Evolutionary conservation across 2,113 vertebrate genomes (phyloP).

Genomic region (Australoheros scitulus): DNA sequence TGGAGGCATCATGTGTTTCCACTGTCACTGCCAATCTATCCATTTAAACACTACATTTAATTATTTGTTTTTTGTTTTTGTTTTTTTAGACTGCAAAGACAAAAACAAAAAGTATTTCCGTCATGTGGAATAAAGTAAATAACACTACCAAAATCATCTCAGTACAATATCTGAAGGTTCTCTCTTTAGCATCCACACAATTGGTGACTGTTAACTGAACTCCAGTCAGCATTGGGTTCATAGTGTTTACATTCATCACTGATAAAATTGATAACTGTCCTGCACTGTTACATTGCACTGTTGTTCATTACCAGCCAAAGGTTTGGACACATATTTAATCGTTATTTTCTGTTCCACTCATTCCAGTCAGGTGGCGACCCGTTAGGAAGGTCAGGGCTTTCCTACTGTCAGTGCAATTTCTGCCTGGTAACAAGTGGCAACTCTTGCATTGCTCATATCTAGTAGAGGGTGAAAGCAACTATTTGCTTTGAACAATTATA

Average conservation of each 20-base stretch:
- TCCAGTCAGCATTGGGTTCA: not conserved
- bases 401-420: not conserved
- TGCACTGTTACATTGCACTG: not conserved
- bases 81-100: not conserved
- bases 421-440: not conserved
- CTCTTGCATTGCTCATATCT: not conserved
- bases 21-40: constrained; percentile 35
- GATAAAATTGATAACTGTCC: not conserved
- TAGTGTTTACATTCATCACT: not conserved
- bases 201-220: not conserved
- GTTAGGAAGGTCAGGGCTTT: not conserved
- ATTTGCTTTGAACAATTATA: not conserved
- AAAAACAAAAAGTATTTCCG: not conserved
- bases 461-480: not conserved
- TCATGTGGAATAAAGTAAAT: not conserved
- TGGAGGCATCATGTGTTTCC: constrained; percentile 27
- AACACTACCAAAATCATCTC: not conserved
- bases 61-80: not conserved
- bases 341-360: not conserved
- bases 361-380: not conserved
- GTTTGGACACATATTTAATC: too few species aligned
- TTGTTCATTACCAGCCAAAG: too few species aligned
- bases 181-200: not conserved
- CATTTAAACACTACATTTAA: constrained; percentile 32
- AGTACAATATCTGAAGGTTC: not conserved